Percentiles rank a stretch among this genome's conserved stretches.
phyloP scores from a whole-genome alignment of 2,888 invertebrate genomes.

The Aethes cnicana region DNA sequence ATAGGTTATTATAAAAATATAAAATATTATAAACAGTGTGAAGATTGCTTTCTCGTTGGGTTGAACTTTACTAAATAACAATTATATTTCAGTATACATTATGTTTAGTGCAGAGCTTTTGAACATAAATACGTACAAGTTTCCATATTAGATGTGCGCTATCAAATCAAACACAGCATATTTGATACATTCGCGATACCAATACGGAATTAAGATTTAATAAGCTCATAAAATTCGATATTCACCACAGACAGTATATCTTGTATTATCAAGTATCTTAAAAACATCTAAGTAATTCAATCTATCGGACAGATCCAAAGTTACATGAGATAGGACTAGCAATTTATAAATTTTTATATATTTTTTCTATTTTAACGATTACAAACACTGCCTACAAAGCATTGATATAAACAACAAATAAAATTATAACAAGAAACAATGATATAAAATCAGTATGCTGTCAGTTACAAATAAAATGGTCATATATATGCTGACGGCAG shows the following conservation, averaged over 20 bases:
- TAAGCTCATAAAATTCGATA: constrained; percentile 82
- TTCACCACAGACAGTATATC: constrained; percentile 77
- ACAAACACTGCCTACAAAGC: constrained; percentile 65
- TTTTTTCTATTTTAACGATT: constrained; percentile 38
- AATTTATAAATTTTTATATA: constrained; percentile 47
- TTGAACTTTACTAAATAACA: constrained; percentile 1
- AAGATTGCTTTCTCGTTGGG: neutral
- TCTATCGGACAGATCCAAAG: constrained; percentile 76
- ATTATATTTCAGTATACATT: too few relatives aligned
- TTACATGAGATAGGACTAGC: constrained; percentile 74
- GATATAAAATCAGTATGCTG: constrained; percentile 58
- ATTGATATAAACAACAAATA: constrained; percentile 61
- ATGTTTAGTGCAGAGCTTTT: too few relatives aligned
- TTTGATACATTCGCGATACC: constrained; percentile 53
- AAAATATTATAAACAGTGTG: constrained; percentile 31
- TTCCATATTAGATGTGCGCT: constrained; percentile 54
- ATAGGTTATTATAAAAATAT: constrained; percentile 42
- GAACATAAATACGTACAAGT: too few relatives aligned
- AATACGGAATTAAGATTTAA: constrained; percentile 73
- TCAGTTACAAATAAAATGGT: constrained; percentile 37
- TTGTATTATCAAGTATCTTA: constrained; percentile 68
- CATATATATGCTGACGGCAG: constrained; percentile 33
- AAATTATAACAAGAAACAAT: constrained; percentile 68
- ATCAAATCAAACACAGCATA: constrained; percentile 57
- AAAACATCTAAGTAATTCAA: constrained; percentile 60